phyloP scores from a whole-genome alignment of 2,888 invertebrate species.

The Limnephilus lunatus region DNA sequence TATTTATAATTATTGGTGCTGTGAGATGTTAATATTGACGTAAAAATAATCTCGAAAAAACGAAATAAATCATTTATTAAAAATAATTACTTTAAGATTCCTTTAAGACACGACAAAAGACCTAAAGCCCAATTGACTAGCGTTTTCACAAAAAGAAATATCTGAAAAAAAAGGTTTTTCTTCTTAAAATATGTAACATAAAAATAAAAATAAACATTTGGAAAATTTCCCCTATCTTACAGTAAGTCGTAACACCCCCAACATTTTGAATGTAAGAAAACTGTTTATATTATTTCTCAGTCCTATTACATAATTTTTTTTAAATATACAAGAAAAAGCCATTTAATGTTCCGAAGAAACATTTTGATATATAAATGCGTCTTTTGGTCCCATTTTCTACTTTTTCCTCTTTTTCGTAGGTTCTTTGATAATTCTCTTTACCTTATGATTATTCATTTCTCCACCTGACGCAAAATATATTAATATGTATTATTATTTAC shows the following conservation, averaged over 20 bases:
- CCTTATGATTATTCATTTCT: not conserved
- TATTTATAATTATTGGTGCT: no score
- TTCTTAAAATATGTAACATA: not conserved
- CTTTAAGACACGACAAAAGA: no score
- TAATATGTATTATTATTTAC: not conserved
- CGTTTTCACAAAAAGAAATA: no score
- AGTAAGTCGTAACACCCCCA: slow-evolving; percentile 37
- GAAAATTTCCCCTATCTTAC: slow-evolving; percentile 8
- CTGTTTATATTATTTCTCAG: not conserved
- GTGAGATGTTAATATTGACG: no score
- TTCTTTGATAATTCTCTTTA: not conserved
- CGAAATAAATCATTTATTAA: no score
- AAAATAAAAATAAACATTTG: not conserved
- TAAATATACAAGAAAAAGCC: not conserved
- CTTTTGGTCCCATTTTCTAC: slow-evolving; percentile 27
- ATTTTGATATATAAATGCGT: slow-evolving; percentile 7
- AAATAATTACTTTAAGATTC: no score
- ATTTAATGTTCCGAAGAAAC: slow-evolving; percentile 27
- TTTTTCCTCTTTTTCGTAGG: not conserved
- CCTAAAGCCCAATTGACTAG: no score
- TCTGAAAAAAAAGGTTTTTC: no score
- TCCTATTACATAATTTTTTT: not conserved
- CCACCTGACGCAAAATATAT: not conserved
- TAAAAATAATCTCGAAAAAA: no score
- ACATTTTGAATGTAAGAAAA: not conserved